Evolutionary conservation across 1,140 invertebrate genomes (phyloP), one percentile per base, ranked within the genome.

Genomic region (Onthophagus taurus): DNA sequence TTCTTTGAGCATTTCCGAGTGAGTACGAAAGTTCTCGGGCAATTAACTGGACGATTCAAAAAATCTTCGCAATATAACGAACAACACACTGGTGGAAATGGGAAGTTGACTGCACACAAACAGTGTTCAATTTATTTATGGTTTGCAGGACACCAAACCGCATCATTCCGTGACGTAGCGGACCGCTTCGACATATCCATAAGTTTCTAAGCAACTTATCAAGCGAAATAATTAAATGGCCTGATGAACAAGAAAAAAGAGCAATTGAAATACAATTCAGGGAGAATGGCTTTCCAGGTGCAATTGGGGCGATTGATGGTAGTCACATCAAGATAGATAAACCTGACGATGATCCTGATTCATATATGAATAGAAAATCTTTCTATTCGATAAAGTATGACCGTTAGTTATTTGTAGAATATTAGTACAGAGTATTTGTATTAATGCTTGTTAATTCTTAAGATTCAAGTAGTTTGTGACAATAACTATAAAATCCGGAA

Each of bases 91-190:
- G 50, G 48, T n/a, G 36, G 17, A 13, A 38, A 33, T 14, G 13
- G 5, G 14, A 33, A 13, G 14, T 8, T 16, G 14, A 14, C 6
- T 6, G 31, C 31, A 12, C 5, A 33, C 6, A 33, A 33, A 33
- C 14, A 13, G 5, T 7, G 6, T 8, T 6, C 14, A 8, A 51
- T 49, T 26, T 61, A 57, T 52, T 50, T 63, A 31, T 63, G 57
- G 57, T 63, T 57, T 51, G 49, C 44, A 20, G 55, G 58, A 13
- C 50, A 63, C 51, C 43, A 62, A 50, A 48, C 54, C 31, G 51
- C 53, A 44, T 34, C 31, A 26, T 63, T 53, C 45, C 13, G 59
- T 18, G 59, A 62, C 51, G 49, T 58, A 31, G 51, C 50, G 16
- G 55, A 60, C 31, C 44, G 57, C 20, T 63, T 61, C 39, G 46